These are phyloP conservation scores for Tachuris rubrigastra DNA, from an alignment of 2,113 vertebrate genomes.

Conservation along the genomic window DNA sequence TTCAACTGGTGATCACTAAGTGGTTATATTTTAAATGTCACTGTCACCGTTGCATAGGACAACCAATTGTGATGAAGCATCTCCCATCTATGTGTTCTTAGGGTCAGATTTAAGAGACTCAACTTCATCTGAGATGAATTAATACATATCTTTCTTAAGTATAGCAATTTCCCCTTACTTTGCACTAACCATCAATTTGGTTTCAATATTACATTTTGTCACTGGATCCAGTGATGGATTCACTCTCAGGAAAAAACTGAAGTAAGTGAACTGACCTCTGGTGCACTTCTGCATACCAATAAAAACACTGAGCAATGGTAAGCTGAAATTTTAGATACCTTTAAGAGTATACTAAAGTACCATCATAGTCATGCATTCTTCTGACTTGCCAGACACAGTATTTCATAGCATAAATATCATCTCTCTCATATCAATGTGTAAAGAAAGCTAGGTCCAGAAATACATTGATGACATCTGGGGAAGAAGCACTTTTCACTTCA, in stretches of 20 bases:
- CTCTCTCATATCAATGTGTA: not conserved
- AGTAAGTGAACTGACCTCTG: not conserved
- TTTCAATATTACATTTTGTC: not conserved
- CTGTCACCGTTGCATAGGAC: not conserved
- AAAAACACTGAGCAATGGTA: not conserved
- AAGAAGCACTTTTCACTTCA: not conserved
- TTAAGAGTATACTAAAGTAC: not conserved
- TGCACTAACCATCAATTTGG: not conserved
- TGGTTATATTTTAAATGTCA: constrained; percentile 60
- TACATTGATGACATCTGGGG: fast-evolving
- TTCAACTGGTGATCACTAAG: constrained; percentile 15
- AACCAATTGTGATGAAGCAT: constrained; percentile 20
- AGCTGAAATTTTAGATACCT: not conserved
- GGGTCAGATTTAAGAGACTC: not conserved
- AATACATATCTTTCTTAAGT: not conserved
- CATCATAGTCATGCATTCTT: not conserved
- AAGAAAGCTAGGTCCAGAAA: not conserved
- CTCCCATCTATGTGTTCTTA: not conserved
- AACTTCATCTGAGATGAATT: not conserved
- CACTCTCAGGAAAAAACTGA: not conserved
- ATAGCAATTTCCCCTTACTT: not conserved
- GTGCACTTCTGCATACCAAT: not conserved
- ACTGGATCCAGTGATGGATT: not conserved
- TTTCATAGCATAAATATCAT: not conserved
- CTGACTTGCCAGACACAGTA: not conserved